Evolutionary conservation across 1,140 invertebrate genomes (phyloP), one percentile per base, ranked within the genome.

Genomic region (Linepithema humile): DNA sequence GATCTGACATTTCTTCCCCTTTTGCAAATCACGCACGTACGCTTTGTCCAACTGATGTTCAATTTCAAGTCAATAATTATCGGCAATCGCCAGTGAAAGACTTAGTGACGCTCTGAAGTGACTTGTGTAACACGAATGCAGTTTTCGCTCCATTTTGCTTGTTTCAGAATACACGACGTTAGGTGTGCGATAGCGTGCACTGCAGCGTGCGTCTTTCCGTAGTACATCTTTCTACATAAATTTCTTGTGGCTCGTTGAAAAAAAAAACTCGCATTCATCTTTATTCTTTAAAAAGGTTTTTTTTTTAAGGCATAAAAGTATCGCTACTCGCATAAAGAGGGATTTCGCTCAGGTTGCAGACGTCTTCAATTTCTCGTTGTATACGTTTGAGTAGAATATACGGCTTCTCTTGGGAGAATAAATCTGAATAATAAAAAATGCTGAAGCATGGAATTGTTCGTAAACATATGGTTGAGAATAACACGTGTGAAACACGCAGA

Each of bases 281-380:
- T 29, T 62, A 32, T 35, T 23, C 26, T 62, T 60, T 32, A 48
- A 43, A 48, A 45, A 59, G 15, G 26, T 12, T 15, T 9, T 38
- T 65, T 23, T 9, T 50, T 65, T 35, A 50, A 77, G 43, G 0
- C 7, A 67, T 53, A 35, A 65, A 78, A 15, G 17, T 26, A 35
- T n/a, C 38, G 17, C 3, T 50, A 10, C 48, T 67, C 45, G 32
- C 9, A 45, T 35, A 38, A 40, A 55, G 0, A 26, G 20, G 17
- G 12, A 15, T 20, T 29, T 15, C 26, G 35, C 57, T 29, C n/a
- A 45, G 2, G 40, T 38, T 17, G 17, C 26, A 29, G 35, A 1
- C 15, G 32, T 78, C 29, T 26, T 53, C 23, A 55, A 69, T 29
- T 77, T 67, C 15, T 53, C 20, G 65, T 53, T 40, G 17, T 69